Evolutionary conservation across 2,113 vertebrate genomes (phyloP), one percentile per base, ranked within the genome.

Genomic region (Megaceryle maxima): DNA sequence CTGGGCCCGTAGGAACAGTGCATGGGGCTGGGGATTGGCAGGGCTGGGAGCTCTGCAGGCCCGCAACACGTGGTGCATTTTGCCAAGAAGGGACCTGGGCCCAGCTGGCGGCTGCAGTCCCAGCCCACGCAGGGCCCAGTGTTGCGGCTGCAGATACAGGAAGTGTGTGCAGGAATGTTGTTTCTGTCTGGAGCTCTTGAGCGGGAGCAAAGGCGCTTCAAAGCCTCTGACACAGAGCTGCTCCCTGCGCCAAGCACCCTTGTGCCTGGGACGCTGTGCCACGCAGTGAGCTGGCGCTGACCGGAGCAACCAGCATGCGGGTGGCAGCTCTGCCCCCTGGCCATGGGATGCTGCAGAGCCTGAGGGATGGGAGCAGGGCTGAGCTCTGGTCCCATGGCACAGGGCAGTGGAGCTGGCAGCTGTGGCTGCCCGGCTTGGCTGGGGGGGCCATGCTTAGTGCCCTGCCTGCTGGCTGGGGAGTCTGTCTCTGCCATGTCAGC

Each of bases 151-250:
- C 69, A 68, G 84, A 84, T 67, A 29, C 3, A 16, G 94, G 92
- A 93, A 93, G 64, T 1, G 7, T 81, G 80, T 94, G 80, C 83
- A 94, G 95, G 96, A 97, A 97, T 97, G 92, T 97, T 96, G 96
- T 97, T 96, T 90, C 91, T 97, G 94, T 97, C 95, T 96, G 80
- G 92, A 94, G 72, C 80, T 46, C 83, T 53, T n/a, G 64, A 83
- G 51, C 46, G 9, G 64, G 41, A 83, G 59, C 9, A 39, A 20
- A 11, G 63, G 68, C 25, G 73, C 82, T 57, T 92, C 85, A 1
- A 3, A 81, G 48, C 20, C 43, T 74, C 70, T 96, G 95, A 90
- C 13, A 10, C 55, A 62, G 87, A 91, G 66, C 82, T 75, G 84
- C 62, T 95, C 78, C 56, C 62, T 6, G 33, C 10, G 3, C 79